These are phyloP conservation scores for Ranitomeya imitator DNA, from an alignment of 2,113 vertebrate species.

Conservation along the genomic window DNA sequence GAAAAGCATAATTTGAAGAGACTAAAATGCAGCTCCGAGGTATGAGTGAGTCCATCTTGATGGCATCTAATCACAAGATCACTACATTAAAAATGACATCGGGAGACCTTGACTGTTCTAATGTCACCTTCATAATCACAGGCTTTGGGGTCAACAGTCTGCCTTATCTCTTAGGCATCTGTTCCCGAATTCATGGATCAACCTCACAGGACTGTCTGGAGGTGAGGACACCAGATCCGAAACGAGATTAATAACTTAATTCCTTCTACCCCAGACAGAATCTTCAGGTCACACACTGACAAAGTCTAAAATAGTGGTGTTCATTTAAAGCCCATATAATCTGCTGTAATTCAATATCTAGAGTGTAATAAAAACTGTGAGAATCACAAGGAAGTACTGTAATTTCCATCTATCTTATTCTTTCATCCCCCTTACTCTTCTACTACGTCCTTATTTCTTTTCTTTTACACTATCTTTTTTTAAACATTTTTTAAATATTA, in stretches of 20 bases:
- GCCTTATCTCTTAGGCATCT: background rate
- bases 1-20: background rate
- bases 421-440: background rate
- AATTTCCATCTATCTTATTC: background rate
- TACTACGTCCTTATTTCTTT: background rate
- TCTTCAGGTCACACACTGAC: background rate
- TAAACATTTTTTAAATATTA: too few relatives aligned
- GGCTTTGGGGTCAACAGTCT: constrained; percentile 8
- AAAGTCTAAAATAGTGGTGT: background rate
- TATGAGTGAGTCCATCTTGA: background rate
- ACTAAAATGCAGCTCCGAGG: background rate
- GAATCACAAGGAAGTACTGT: background rate
- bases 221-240: background rate
- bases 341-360: background rate
- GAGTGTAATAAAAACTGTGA: background rate
- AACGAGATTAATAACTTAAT: background rate
- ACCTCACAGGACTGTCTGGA: constrained; percentile 16
- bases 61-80: background rate
- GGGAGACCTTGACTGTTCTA: background rate
- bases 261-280: background rate
- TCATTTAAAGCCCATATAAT: background rate
- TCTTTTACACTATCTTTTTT: background rate
- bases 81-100: background rate
- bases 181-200: background rate
- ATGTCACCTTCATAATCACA: constrained; percentile 22